Evolutionary conservation across 2,113 vertebrate species (phyloP), one percentile per base, ranked within the genome.

Genomic region (Xiphophorus couchianus): DNA sequence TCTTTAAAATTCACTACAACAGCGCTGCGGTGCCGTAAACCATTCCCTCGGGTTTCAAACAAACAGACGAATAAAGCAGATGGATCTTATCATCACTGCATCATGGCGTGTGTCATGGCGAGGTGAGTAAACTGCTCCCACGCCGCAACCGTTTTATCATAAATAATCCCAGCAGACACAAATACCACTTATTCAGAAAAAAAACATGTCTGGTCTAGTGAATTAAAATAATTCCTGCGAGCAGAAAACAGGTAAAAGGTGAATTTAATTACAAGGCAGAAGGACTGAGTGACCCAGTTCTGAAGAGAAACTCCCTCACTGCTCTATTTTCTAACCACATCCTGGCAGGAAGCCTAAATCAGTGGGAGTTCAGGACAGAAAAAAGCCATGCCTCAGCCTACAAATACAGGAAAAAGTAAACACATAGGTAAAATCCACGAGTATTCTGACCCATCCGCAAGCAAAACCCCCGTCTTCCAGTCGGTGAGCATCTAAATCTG

Each of bases 331-430:
- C 84, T 82, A 66, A 66, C 82, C 25, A 9, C 74, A 79, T 67
- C 90, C 85, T 89, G 90, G 87, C 86, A 78, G 58, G 74, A 71
- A 74, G 78, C 91, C 87, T 77, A 67, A 54, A 77, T 82, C 84
- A 22, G 82, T 75, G 81, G 84, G 87, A 84, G 83, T 74, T 75
- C 65, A 76, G 74, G 83, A 85, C 39, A 75, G 84, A 81, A 78
- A 84, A 85, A 30, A 25, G 51, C 69, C 42, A 1, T 28, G 44
- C 71, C 33, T 69, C 66, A 66, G 54, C 63, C 76, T 30, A 54
- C 27, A 35, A 44, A 62, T 29, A 68, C 62, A 64, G 22, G 15
- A 66, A 51, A 63, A 58, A 30, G 22, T 5, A n/a, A 10, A 61
- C 25, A 58, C 17, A 6, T 8, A 54, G 48, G 17, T 54, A 10